Conservation (phyloP, 2,888 invertebrate genomes). For the Lasioglossum malachurum region DNA sequence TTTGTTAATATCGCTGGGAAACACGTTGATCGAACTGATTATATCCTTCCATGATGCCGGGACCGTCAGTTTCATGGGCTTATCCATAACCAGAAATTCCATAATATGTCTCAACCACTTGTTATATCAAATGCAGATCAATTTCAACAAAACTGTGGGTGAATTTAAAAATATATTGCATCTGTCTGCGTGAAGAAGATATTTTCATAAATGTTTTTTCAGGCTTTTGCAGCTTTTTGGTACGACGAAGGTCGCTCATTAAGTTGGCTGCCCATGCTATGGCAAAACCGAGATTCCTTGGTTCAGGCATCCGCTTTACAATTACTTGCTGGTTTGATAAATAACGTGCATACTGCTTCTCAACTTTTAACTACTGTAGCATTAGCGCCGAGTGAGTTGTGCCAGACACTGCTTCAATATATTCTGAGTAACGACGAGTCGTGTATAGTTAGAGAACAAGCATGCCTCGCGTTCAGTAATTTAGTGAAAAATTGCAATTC, state of each 20-base stretch:
- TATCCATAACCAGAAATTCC: slow-evolving; percentile 86
- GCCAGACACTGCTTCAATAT: slow-evolving; percentile 75
- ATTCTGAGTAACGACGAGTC: slow-evolving; percentile 85
- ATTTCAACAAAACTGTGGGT: slow-evolving; percentile 83
- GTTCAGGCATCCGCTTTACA: slow-evolving; percentile 86
- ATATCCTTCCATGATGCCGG: slow-evolving; percentile 86
- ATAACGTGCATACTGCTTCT: slow-evolving; percentile 75
- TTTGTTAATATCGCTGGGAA: slow-evolving; percentile 83
- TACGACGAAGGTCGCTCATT: slow-evolving; percentile 78
- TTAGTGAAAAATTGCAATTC: slow-evolving; percentile 81
- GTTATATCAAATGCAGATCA: slow-evolving; percentile 85
- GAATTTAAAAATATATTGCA: slow-evolving; percentile 1
- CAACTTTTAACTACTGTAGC: slow-evolving; percentile 78
- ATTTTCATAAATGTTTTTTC: slow-evolving; percentile 5
- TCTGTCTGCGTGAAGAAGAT: background rate
- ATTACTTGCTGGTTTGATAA: slow-evolving; percentile 85
- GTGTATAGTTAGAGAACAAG: slow-evolving; percentile 86
- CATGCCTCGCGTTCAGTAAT: slow-evolving; percentile 86
- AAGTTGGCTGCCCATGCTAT: slow-evolving; percentile 85
- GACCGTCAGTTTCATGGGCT: slow-evolving; percentile 86
- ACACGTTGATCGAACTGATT: slow-evolving; percentile 85
- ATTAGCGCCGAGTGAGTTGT: slow-evolving; percentile 78
- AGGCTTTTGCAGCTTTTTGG: slow-evolving; percentile 79
- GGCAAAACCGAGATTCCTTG: slow-evolving; percentile 86
- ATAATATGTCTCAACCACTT: slow-evolving; percentile 86